These are phyloP conservation scores for Pangasius macronema DNA, from an alignment of 2,797 vertebrate species.

Conservation along the genomic window DNA sequence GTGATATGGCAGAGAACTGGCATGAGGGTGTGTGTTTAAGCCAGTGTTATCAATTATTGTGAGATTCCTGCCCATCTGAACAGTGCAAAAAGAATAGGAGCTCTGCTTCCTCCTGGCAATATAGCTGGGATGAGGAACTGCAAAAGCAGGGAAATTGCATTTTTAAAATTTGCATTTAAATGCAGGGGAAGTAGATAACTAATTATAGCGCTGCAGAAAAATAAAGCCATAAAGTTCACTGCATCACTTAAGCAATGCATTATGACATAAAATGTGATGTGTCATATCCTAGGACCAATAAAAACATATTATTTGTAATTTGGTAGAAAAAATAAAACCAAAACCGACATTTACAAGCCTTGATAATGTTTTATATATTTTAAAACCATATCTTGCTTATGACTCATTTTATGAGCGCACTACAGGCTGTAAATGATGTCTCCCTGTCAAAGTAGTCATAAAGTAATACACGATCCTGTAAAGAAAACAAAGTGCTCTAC, in stretches of 20 bases:
- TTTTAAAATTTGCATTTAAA: background rate
- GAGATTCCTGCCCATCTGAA: background rate
- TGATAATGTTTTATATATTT: background rate
- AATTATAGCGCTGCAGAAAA: too few relatives aligned
- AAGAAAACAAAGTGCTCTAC: background rate
- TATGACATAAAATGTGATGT: background rate
- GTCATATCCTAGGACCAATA: background rate
- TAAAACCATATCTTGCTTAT: background rate
- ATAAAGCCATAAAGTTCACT: background rate
- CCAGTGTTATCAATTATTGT: background rate
- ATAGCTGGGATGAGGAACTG: background rate
- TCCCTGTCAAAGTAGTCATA: conserved; percentile 8
- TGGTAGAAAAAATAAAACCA: background rate
- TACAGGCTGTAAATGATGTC: conserved; percentile 12
- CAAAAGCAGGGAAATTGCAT: background rate
- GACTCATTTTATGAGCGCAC: background rate
- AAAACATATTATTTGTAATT: background rate
- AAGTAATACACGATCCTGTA: conserved; percentile 9
- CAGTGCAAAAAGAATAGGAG: background rate
- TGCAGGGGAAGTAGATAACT: background rate
- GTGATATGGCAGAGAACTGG: background rate
- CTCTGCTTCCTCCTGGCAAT: background rate
- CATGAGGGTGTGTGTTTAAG: background rate
- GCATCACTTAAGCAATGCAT: background rate
- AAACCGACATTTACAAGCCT: background rate